Conservation (phyloP, 2,113 vertebrate species). For the Crypturellus undulatus region DNA sequence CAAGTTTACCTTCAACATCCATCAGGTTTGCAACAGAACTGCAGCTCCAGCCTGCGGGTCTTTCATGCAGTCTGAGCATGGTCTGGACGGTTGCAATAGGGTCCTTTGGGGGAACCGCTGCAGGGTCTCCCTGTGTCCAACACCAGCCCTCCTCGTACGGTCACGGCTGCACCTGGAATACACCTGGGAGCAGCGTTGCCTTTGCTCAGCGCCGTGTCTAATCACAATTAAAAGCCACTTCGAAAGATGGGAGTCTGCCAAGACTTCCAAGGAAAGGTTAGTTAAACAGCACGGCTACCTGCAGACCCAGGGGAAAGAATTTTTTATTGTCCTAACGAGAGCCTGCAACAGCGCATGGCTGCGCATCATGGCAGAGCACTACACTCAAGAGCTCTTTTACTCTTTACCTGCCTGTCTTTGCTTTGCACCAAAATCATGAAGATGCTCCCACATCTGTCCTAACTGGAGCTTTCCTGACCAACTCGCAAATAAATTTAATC, state of each 20-base stretch:
- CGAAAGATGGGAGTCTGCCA: not conserved
- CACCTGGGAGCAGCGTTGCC: not conserved
- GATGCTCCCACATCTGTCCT: not conserved
- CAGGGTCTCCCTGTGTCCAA: rapidly evolving
- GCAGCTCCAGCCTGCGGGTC: not conserved
- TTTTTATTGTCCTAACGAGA: not conserved
- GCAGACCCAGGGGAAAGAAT: not conserved
- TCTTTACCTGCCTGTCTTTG: not conserved
- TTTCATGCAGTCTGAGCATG: not conserved
- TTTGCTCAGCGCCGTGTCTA: not conserved
- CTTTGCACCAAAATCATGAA: not conserved
- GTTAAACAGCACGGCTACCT: conserved; percentile 10
- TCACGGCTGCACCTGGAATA: not conserved
- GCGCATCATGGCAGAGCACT: rapidly evolving
- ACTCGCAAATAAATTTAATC: not conserved
- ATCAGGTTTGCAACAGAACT: not conserved
- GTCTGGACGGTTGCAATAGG: not conserved
- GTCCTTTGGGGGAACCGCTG: not conserved
- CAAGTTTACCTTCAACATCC: not conserved
- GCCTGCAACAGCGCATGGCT: rapidly evolving
- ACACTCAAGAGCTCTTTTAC: not conserved
- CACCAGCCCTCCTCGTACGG: rapidly evolving
- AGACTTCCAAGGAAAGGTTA: conserved; percentile 49
- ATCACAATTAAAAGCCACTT: conserved; percentile 51
- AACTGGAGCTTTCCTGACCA: not conserved